phyloP scores from a whole-genome alignment of 35 echinoderm and acorn worm species.

The Stichopus chloronotus region DNA sequence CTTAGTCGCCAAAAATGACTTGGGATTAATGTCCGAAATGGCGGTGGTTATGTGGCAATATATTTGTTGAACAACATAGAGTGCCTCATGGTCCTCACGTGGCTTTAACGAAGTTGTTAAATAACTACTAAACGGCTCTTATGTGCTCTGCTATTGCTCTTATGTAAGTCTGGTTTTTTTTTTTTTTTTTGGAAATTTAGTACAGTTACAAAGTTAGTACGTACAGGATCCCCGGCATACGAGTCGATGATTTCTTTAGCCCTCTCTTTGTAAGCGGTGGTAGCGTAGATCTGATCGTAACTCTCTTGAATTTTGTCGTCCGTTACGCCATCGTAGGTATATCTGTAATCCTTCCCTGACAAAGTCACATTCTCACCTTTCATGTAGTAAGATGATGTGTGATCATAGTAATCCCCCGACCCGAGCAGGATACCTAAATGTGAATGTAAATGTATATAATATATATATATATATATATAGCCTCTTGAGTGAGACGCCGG shows the following conservation, averaged over 20 bases:
- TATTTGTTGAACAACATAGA: no score
- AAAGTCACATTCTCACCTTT: background rate
- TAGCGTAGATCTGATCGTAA: background rate
- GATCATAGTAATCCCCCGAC: background rate
- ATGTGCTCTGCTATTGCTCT: no score
- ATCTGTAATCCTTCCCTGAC: background rate
- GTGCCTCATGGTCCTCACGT: no score
- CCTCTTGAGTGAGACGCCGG: no score
- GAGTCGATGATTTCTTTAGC: slow-evolving; percentile 2
- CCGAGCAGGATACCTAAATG: slow-evolving; percentile 1
- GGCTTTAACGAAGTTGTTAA: no score
- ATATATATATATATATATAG: no score
- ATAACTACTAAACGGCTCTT: no score
- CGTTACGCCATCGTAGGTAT: background rate
- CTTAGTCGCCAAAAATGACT: no score
- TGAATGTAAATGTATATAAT: no score
- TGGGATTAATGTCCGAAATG: no score
- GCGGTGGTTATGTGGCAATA: no score
- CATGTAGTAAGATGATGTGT: slow-evolving; percentile 20
- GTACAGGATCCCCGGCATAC: background rate
- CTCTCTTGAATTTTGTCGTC: background rate
- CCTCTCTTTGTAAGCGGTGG: background rate
- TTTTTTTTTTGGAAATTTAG: no score
- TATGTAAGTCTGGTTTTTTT: background rate
- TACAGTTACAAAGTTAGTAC: background rate